Evolutionary conservation across 2,888 invertebrate species (phyloP), one percentile per base, ranked within the genome.

Genomic region (Ephialtes manifestator): DNA sequence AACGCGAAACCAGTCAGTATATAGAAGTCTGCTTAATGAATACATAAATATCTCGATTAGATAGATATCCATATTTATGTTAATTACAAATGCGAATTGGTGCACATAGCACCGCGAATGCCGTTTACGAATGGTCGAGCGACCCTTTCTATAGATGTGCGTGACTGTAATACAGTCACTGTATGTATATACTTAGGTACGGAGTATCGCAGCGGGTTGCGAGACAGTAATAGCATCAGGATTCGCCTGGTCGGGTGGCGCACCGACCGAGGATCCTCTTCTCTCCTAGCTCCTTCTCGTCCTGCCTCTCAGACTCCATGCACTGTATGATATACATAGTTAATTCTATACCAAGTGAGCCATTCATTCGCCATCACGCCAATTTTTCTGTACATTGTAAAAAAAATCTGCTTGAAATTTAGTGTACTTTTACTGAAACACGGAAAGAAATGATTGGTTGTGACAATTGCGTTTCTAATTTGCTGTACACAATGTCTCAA

Each of bases 241-340:
- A 72, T 55, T 72, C 43, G 53, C 39, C 20, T 72, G 24, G 43
- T 55, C 35, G 53, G 39, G 55, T 55, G 55, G 71, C 28, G 43
- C 72, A 60, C 20, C 28, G 60, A 74, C 18, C 74, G 60, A 74
- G 48, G 72, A 74, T 60, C 31, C 60, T 74, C 60, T 74, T 74
- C 74, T 60, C 43, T 72, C 55, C 24, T 28, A 46, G 60, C 55
- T 58, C 55, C 11, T 60, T 60, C 60, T 74, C 46, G 60, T 60
- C 48, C 74, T 74, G 74, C 53, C 18, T 71, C 53, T 7, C 63
- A 39, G 72, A 58, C 39, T 55, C 72, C 43, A 72, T 58, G 31
- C 58, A 31, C 8, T 63, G 18, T 63, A 31, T 24, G 4, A 15
- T 55, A 55, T 55, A 24, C n/a, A n/a, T n/a, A n/a, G n/a, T n/a